Conservation (phyloP, 2,113 vertebrate genomes). For the Myotis yumanensis region DNA sequence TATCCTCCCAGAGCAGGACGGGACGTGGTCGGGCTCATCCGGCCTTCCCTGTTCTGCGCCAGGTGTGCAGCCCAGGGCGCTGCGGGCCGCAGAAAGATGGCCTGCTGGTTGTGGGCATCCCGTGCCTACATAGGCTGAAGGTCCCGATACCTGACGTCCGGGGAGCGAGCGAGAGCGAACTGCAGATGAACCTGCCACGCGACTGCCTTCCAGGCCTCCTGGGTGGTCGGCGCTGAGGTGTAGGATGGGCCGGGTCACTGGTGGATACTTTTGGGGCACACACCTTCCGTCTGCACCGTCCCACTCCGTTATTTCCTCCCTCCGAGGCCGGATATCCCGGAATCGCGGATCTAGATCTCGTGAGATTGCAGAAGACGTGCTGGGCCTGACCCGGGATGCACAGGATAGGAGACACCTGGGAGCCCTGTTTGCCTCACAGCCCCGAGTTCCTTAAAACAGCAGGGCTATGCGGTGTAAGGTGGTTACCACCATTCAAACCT, state of each 20-base stretch:
- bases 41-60: neutral
- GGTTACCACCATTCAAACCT: neutral
- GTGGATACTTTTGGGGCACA: no score
- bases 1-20: neutral
- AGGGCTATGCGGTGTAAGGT: neutral
- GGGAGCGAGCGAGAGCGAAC: neutral
- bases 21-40: neutral
- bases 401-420: no score
- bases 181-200: fast-evolving
- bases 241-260: neutral
- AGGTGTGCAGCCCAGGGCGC: neutral
- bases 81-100: neutral
- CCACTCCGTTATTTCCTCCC: no score
- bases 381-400: neutral
- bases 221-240: neutral
- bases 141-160: neutral
- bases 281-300: fast-evolving
- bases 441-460: neutral
- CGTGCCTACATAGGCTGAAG: neutral
- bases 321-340: neutral
- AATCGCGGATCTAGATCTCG: neutral
- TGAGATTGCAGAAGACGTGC: neutral
- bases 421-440: neutral
- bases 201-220: neutral
- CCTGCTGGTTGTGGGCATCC: neutral